Conservation (phyloP, 2,797 vertebrate species). For the Platyrinchus mystaceus region DNA sequence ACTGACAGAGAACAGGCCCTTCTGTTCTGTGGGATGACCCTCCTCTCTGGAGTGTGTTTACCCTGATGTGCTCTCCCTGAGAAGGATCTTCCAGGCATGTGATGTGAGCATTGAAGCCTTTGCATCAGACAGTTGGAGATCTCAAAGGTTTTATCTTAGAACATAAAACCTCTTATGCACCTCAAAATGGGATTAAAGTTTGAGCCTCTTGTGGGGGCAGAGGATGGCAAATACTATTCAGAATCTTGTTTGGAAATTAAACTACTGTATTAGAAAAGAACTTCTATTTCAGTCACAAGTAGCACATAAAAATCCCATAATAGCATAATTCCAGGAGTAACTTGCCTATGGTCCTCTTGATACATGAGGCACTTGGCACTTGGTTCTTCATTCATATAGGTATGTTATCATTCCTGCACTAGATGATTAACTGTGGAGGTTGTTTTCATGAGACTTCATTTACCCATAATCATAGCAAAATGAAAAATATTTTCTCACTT, state of each 20-base stretch:
- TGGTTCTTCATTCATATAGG: not conserved
- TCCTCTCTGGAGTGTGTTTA: not conserved
- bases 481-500: not conserved
- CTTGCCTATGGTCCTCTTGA: not conserved
- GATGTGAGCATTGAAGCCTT: not conserved
- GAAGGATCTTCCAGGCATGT: not conserved
- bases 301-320: not conserved
- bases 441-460: not conserved
- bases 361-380: not conserved
- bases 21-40: not conserved
- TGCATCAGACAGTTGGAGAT: not conserved
- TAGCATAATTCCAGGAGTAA: not conserved
- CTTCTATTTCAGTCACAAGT: not conserved
- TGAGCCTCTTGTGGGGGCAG: not conserved
- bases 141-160: not conserved
- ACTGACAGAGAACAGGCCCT: constrained; percentile 13
- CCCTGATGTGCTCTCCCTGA: not conserved
- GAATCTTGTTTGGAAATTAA: not conserved
- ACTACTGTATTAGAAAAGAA: not conserved
- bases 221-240: not conserved
- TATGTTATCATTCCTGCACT: not conserved
- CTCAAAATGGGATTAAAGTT: not conserved
- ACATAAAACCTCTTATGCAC: not conserved
- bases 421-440: not conserved
- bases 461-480: not conserved